Evolutionary conservation across 2,797 vertebrate genomes (phyloP).

Genomic region (Zenarchopterus dispar): DNA sequence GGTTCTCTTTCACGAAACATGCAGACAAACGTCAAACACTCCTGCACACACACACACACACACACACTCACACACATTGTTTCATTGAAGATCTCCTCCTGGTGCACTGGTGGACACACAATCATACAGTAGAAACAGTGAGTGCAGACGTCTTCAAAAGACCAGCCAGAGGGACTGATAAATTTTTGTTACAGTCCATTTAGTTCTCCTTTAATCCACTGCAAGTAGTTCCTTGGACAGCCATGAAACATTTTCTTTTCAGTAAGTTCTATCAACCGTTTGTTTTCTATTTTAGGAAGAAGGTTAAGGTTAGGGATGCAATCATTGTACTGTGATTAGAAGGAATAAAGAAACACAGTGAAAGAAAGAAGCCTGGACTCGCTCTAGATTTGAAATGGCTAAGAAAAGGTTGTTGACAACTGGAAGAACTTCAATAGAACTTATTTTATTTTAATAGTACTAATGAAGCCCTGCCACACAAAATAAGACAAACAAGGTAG

Average conservation of each 20-base stretch:
- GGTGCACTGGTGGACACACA: conserved; percentile 12
- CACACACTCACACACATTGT: neutral
- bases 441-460: too few relatives aligned
- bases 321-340: too few relatives aligned
- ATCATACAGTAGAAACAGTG: conserved; percentile 4
- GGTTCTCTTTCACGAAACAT: conserved; percentile 7
- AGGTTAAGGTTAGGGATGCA: too few relatives aligned
- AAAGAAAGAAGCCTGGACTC: too few relatives aligned
- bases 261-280: neutral
- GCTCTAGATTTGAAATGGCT: too few relatives aligned
- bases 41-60: conserved; percentile 1
- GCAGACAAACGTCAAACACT: neutral
- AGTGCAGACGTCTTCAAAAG: conserved; percentile 16
- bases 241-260: neutral
- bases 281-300: too few relatives aligned
- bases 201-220: neutral
- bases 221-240: neutral
- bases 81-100: conserved; percentile 2
- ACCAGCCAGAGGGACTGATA: conserved; percentile 1
- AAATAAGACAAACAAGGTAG: too few relatives aligned
- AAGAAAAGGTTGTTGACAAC: too few relatives aligned
- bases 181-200: conserved; percentile 13
- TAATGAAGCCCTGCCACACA: too few relatives aligned
- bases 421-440: too few relatives aligned
- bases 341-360: too few relatives aligned